A percentile compares a stretch with the other conserved stretches of the same genome.
Evolutionary conservation across 2,888 invertebrate genomes (phyloP).

Genomic region (Hirtodrosophila duncani): DNA sequence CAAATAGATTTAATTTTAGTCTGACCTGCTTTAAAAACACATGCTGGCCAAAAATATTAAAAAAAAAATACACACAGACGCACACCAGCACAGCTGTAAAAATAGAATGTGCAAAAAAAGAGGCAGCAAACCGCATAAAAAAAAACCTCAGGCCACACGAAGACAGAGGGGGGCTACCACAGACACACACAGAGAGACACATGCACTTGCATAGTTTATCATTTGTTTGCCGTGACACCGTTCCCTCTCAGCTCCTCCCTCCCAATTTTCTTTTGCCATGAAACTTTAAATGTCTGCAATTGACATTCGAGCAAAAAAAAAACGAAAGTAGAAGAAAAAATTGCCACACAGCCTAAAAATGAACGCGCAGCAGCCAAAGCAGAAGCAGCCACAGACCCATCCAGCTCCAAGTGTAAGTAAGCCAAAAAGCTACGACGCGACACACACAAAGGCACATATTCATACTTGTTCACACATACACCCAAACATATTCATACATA

Average conservation of each 20-base stretch:
- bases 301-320: slow-evolving; percentile 57
- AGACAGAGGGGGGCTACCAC: slow-evolving; percentile 15
- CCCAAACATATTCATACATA: background rate
- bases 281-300: slow-evolving; percentile 70
- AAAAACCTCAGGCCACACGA: slow-evolving; percentile 38
- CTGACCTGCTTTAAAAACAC: slow-evolving; percentile 43
- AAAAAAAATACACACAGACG: slow-evolving; percentile 16
- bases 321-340: slow-evolving; percentile 18
- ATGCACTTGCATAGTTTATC: slow-evolving; percentile 47
- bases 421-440: slow-evolving; percentile 45
- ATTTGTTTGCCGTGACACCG: slow-evolving; percentile 32
- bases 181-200: slow-evolving; percentile 16
- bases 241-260: background rate
- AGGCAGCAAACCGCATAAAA: slow-evolving; percentile 28
- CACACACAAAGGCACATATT: background rate
- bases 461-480: background rate
- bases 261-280: slow-evolving; percentile 21
- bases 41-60: slow-evolving; percentile 13
- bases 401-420: slow-evolving; percentile 56
- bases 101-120: slow-evolving; percentile 8
- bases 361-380: slow-evolving; percentile 65
- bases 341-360: slow-evolving; percentile 63
- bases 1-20: slow-evolving; percentile 58
- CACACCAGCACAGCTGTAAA: slow-evolving; percentile 22
- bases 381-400: slow-evolving; percentile 33